Evolutionary conservation across 2,113 vertebrate species (phyloP), one percentile per base, ranked within the genome.

Genomic region (Rhinoderma darwinii): DNA sequence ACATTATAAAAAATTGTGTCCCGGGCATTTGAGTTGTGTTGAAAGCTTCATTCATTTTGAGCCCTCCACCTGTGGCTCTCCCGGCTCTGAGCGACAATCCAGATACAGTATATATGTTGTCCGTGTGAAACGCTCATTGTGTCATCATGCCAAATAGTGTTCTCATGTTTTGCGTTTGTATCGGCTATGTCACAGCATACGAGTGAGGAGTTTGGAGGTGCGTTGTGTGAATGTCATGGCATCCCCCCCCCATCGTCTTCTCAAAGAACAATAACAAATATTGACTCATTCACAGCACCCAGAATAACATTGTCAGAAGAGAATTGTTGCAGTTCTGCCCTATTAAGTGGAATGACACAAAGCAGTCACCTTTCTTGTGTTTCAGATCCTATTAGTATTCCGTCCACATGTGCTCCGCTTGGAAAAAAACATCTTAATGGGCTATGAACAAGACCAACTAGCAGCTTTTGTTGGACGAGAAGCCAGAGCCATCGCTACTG

Each of bases 361-460:
- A 84, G 51, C 41, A 76, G 82, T 50, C 59, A 39, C 74, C 47
- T 83, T 63, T 35, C 83, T 56, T 82, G 79, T 15, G 0, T 6
- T 17, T 80, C 50, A 77, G 32, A 44, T 6, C 77, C 84, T 41
- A 54, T 91, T 89, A 84, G 87, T 89, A 84, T 89, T 89, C 88
- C 20, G 12, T 6, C 76, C 22, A 0, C 2, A 11, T 0, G 44
- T 41, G 3, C 76, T 74, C 32, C 32, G 80, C 87, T 88, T 14
- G 54, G 88, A 25, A 84, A 72, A 44, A 61, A 59, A 37, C 54
- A 5, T 80, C 79, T 83, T 89, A 47, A 85, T 72, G 78, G 84
- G 88, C 87, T 91, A 84, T 72, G 86, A 79, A 80, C 25, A 73
- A 89, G 84, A 78, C 88, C 86, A 47, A 22, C 79, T 84, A 90